phyloP scores from a whole-genome alignment of 2,797 vertebrate species.

The Hypotaenidia philippensis region DNA sequence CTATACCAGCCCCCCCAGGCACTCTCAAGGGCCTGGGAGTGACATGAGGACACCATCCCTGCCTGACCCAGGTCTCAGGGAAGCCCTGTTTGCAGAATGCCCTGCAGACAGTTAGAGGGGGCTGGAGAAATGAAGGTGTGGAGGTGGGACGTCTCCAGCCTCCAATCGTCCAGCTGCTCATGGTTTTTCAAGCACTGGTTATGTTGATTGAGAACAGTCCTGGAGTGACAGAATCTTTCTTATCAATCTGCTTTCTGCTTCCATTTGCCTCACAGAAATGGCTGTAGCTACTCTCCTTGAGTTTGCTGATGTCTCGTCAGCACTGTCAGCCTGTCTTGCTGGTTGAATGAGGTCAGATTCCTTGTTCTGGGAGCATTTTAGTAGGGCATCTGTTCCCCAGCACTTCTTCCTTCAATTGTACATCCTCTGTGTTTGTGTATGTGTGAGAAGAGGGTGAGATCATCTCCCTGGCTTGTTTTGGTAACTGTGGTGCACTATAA shows the following conservation, averaged over 20 bases:
- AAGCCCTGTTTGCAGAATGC: slow-evolving; percentile 1
- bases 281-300: not conserved
- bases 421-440: not conserved
- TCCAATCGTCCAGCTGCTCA: not conserved
- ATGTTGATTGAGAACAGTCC: slow-evolving; percentile 51
- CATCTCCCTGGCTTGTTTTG: not conserved
- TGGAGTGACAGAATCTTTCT: slow-evolving; percentile 27
- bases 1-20: not conserved
- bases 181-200: slow-evolving; percentile 43
- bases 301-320: slow-evolving; percentile 17
- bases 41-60: slow-evolving; percentile 17
- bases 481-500: not conserved
- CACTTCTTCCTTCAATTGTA: not conserved
- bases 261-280: slow-evolving; percentile 26
- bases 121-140: not conserved
- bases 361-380: not conserved
- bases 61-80: not conserved
- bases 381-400: not conserved
- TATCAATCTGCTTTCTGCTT: slow-evolving; percentile 46
- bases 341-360: slow-evolving; percentile 23
- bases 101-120: not conserved
- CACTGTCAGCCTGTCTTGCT: not conserved
- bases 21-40: not conserved
- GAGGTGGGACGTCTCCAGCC: not conserved
- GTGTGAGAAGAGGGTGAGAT: not conserved